Conservation (phyloP, 2,888 invertebrate genomes). For the Lasioglossum malachurum region DNA sequence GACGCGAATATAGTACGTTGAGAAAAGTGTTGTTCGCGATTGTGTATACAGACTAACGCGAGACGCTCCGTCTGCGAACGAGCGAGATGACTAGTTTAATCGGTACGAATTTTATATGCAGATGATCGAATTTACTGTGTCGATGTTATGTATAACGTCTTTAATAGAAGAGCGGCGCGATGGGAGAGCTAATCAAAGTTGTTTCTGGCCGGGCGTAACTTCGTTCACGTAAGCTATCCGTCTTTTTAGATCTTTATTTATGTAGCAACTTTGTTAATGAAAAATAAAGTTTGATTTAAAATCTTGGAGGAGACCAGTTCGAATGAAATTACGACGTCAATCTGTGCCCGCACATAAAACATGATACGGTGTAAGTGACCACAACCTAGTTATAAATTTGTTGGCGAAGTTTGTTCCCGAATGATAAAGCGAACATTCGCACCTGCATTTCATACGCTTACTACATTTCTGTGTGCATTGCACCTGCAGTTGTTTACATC, state of each 20-base stretch:
- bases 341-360: constrained; percentile 51
- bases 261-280: constrained; percentile 37
- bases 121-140: constrained; percentile 58
- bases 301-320: not conserved
- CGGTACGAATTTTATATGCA: constrained; percentile 55
- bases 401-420: not conserved
- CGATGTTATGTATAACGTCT: constrained; percentile 61
- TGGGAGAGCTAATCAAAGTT: constrained; percentile 33
- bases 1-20: constrained; percentile 44
- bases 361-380: not conserved
- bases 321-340: not conserved
- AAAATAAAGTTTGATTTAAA: constrained; percentile 44
- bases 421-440: not conserved
- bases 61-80: not conserved
- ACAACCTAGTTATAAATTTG: not conserved
- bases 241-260: constrained; percentile 38
- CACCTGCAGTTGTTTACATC: not conserved
- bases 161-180: constrained; percentile 49
- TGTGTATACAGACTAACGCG: constrained; percentile 37
- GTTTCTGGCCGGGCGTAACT: constrained; percentile 21
- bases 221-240: constrained; percentile 27
- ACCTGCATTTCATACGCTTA: not conserved
- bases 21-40: constrained; percentile 37
- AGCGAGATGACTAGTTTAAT: constrained; percentile 41
- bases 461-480: not conserved